phyloP scores from a whole-genome alignment of 2,797 vertebrate genomes.

The Gorsachius magnificus region DNA sequence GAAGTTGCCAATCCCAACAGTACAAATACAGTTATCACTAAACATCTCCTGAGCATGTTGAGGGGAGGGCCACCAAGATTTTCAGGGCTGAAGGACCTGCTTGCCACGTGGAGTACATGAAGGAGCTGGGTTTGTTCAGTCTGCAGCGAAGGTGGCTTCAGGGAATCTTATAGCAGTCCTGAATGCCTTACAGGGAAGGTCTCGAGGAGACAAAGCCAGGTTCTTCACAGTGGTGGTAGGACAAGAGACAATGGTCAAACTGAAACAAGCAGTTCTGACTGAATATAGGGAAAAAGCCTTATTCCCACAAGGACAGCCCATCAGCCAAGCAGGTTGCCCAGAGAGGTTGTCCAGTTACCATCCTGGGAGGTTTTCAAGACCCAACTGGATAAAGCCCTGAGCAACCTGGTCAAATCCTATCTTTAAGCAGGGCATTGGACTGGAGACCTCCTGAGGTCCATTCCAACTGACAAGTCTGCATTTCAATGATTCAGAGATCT shows the following conservation, averaged over 20 bases:
- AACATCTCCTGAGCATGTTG: not conserved
- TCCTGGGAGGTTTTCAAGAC: not conserved
- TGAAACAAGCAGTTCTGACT: not conserved
- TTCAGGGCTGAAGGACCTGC: not conserved
- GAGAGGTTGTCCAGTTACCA: not conserved
- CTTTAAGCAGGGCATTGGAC: not conserved
- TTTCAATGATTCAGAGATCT: not conserved
- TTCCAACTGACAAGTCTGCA: not conserved
- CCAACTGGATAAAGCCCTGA: not conserved
- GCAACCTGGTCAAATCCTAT: not conserved
- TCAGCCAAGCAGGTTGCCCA: not conserved
- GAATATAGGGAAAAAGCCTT: not conserved
- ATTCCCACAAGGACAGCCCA: not conserved
- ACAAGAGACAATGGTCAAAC: not conserved
- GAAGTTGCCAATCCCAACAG: not conserved
- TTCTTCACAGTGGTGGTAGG: not conserved
- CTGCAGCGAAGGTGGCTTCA: not conserved
- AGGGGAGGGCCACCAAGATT: not conserved
- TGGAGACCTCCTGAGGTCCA: not conserved
- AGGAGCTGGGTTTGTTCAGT: not conserved
- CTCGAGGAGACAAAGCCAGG: fast-evolving
- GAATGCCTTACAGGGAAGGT: not conserved
- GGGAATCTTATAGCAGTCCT: not conserved
- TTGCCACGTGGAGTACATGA: not conserved
- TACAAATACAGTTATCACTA: not conserved